Conservation (phyloP, 2,113 vertebrate genomes). For the Campylomormyrus tamandua region DNA sequence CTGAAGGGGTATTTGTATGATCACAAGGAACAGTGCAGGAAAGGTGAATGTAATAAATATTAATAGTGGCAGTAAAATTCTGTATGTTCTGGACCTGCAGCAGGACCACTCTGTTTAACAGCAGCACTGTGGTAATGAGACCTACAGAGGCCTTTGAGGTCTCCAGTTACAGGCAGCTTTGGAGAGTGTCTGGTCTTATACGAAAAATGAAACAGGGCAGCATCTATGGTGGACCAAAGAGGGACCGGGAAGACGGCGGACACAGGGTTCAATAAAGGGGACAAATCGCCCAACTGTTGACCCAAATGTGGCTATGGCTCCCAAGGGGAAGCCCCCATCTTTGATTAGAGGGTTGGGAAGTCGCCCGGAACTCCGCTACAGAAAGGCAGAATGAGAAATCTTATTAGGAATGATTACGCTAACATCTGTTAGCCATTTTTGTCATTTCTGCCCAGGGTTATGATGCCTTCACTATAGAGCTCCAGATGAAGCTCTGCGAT, state of each 20-base stretch:
- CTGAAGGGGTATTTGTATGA: not conserved
- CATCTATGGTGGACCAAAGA: not conserved
- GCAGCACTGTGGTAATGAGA: constrained; percentile 11
- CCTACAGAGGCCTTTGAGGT: not conserved
- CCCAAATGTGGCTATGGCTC: not conserved
- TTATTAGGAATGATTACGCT: not conserved
- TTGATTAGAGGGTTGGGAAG: not conserved
- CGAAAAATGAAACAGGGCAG: not conserved
- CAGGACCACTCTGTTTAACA: not conserved
- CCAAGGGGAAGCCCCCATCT: not conserved
- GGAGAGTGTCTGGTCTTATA: not conserved
- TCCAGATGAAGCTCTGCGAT: not conserved
- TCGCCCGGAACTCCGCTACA: not conserved
- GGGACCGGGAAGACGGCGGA: not conserved
- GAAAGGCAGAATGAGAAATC: constrained; percentile 5
- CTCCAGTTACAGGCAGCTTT: not conserved
- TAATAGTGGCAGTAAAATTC: not conserved
- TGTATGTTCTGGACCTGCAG: not conserved
- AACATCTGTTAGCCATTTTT: constrained; percentile 22
- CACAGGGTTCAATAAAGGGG: not conserved
- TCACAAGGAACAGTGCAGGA: not conserved
- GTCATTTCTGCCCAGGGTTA: constrained; percentile 11
- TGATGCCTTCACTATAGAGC: not conserved
- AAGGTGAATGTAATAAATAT: not conserved
- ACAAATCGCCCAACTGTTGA: not conserved